These are phyloP conservation scores for Cerceris rybyensis DNA, from an alignment of 2,888 invertebrate genomes.

Conservation along the genomic window DNA sequence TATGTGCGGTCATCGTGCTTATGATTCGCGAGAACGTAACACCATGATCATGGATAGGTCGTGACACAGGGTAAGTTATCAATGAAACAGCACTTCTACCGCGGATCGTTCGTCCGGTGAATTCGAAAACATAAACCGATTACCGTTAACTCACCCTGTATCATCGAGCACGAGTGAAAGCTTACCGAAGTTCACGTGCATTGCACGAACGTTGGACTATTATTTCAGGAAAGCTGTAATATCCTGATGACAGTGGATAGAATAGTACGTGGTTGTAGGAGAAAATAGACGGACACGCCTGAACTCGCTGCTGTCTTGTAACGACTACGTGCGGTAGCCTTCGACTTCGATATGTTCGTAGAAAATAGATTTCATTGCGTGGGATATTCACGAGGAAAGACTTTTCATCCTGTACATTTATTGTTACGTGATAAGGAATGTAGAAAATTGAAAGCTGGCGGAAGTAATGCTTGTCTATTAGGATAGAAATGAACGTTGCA, in stretches of 20 bases:
- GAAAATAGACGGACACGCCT: conserved; percentile 25
- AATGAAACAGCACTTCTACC: conserved; percentile 45
- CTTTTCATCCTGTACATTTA: not conserved
- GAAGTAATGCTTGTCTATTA: too few relatives aligned
- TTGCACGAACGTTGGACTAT: conserved; percentile 12
- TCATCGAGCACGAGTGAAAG: conserved; percentile 20
- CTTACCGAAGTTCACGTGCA: not conserved
- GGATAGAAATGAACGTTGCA: too few relatives aligned
- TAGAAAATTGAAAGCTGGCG: too few relatives aligned
- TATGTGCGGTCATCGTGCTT: too few relatives aligned
- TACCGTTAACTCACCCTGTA: conserved; percentile 52
- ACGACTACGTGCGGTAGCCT: too few relatives aligned
- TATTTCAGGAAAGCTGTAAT: conserved; percentile 39
- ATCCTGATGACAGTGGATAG: conserved; percentile 36
- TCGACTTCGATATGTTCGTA: too few relatives aligned
- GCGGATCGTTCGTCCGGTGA: conserved; percentile 27
- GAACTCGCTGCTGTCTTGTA: not conserved
- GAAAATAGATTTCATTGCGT: too few relatives aligned
- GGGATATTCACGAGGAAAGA: too few relatives aligned
- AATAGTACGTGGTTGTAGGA: conserved; percentile 14
- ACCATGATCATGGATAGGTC: too few relatives aligned
- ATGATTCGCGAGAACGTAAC: too few relatives aligned
- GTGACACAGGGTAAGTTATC: conserved; percentile 33
- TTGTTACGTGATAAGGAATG: not conserved
- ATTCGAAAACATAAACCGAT: conserved; percentile 31